These are phyloP conservation scores for Mus minutoides DNA, from an alignment of 2,797 vertebrate species.

Conservation along the genomic window DNA sequence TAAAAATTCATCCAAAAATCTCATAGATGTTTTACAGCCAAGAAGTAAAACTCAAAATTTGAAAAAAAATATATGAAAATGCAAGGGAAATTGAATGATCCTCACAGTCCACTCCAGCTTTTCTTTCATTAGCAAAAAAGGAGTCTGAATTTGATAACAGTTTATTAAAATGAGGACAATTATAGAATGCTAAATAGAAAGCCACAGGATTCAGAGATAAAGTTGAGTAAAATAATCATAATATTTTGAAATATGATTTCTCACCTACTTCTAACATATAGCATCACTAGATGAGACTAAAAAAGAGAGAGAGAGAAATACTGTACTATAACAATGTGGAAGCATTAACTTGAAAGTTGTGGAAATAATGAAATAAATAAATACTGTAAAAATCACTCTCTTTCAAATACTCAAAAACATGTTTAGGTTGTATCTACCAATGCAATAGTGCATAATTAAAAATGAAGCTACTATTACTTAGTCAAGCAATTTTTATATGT, in stretches of 20 bases:
- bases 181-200: not conserved
- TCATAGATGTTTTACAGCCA: not conserved
- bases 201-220: not conserved
- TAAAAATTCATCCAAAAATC: not conserved
- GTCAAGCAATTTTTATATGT: not conserved
- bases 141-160: not conserved
- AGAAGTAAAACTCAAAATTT: not conserved
- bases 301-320: not conserved
- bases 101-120: not conserved
- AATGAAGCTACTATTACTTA: not conserved
- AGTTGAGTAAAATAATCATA: not conserved
- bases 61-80: not conserved
- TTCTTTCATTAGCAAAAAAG: not conserved
- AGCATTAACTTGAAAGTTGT: not conserved
- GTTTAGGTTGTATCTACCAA: not conserved
- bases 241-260: not conserved
- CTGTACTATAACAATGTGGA: not conserved
- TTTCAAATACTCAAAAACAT: not conserved
- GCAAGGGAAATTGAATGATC: not conserved
- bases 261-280: not conserved
- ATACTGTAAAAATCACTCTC: not conserved
- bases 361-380: not conserved
- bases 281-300: not conserved
- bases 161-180: conserved; percentile 2
- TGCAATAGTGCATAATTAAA: not conserved